These are phyloP conservation scores for Empidonax alnorum DNA, from an alignment of 2,113 vertebrate species.

Conservation along the genomic window DNA sequence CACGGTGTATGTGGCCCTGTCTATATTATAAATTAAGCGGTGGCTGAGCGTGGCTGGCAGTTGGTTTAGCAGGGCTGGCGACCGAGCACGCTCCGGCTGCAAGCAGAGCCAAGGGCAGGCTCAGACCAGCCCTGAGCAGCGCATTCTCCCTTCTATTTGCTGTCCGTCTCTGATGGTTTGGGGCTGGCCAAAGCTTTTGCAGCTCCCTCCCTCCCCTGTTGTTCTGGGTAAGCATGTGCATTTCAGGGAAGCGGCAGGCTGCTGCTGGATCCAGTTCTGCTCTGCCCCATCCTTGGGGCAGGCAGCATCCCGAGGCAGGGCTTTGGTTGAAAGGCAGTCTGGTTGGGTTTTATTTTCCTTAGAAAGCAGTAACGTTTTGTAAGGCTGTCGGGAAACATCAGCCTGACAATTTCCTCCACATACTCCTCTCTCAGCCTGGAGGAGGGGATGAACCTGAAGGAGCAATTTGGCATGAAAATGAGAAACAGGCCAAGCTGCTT, in stretches of 20 bases:
- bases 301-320: neutral
- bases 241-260: neutral
- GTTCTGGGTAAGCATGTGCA: neutral
- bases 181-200: neutral
- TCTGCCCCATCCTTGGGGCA: neutral
- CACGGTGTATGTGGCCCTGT: accelerated
- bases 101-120: neutral
- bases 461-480: slow-evolving; percentile 31
- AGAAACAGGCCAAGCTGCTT: slow-evolving; percentile 29
- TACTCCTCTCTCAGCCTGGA: neutral
- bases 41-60: neutral
- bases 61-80: neutral
- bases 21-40: neutral
- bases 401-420: neutral
- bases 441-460: neutral
- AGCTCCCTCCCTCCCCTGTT: neutral
- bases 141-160: neutral
- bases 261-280: neutral
- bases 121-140: neutral
- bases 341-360: slow-evolving; percentile 1
- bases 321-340: neutral
- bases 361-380: neutral
- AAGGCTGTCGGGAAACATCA: slow-evolving; percentile 8
- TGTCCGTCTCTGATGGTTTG: accelerated
- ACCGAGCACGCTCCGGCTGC: accelerated